Evolutionary conservation across 2,113 vertebrate genomes (phyloP).

Genomic region (Paralichthys olivaceus): DNA sequence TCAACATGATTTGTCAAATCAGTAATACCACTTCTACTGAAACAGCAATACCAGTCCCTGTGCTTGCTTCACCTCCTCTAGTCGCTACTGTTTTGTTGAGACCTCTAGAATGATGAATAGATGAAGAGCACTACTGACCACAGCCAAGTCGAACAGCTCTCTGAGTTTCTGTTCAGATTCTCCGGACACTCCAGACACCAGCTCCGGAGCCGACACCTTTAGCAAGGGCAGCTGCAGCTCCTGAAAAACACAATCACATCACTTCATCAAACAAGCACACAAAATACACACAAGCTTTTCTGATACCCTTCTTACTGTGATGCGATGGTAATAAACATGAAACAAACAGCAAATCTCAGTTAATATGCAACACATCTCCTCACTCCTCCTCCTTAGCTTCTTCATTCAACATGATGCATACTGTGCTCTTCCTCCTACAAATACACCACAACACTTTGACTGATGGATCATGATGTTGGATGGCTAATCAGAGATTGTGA

Average conservation of each 20-base stretch:
- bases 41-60: background rate
- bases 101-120: background rate
- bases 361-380: no score
- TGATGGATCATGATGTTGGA: no score
- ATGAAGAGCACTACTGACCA: constrained; percentile 82
- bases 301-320: background rate
- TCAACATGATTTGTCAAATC: background rate
- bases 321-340: no score
- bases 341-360: no score
- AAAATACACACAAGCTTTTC: background rate
- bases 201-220: constrained; percentile 95
- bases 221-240: constrained; percentile 91
- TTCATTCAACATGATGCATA: no score
- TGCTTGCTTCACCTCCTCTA: background rate
- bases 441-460: no score
- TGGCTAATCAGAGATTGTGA: no score
- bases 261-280: background rate
- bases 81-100: background rate
- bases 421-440: no score
- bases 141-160: constrained; percentile 91
- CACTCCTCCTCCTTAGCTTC: no score
- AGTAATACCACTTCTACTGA: background rate
- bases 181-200: constrained; percentile 96
- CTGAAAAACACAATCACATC: constrained; percentile 69
- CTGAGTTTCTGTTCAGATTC: constrained; percentile 97